Base-by-base conservation (phyloP, 2,113 vertebrate species). In the Nansenia antarctica region DNA sequence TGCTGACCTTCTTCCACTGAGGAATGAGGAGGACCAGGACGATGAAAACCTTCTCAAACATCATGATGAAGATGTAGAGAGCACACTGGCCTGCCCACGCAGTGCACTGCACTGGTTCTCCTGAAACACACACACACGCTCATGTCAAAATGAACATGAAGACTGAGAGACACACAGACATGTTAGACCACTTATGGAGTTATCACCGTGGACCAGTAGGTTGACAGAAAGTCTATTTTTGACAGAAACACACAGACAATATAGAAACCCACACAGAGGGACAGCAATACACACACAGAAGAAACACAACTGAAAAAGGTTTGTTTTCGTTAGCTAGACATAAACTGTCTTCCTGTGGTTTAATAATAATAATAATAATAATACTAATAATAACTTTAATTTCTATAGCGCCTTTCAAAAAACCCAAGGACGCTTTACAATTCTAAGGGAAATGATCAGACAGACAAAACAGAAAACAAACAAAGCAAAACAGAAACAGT, bases 31-130 rank as follows among this genome's bases (percentile, higher is more conserved):
- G 93, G 58, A 99, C 94, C 76, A 98, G 88, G 88, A 98, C 95
- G 91, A 99, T 97, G 24, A 98, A 83, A 12, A 96, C 92, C 87
- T 99, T 99, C 91, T 99, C 98, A 89, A 98, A 97, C 80, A 94
- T 92, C 96, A 99, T 96, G 81, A 99, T 99, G 85, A 99, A 82
- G 76, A 99, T 97, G 89, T 99, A 99, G 65, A 99, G 94, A 32
- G 92, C 93, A 68, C 98, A 99, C 5, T 99, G 98, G 20, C 97
- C 97, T 29, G 93, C 85, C 97, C 97, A 99, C 29, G 98, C 96
- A 63, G 91, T 88, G 69, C 96, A 99, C 82, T 96, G 95, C 72
- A 97, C 77, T 11, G 97, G 96, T 74, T 99, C 96, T 73, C 98
- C 98, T 98, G 84, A 45, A 57, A 79, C 62, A 77, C 31, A 73